Conservation (phyloP, 2,888 invertebrate genomes). For the Tinea semifulvella region DNA sequence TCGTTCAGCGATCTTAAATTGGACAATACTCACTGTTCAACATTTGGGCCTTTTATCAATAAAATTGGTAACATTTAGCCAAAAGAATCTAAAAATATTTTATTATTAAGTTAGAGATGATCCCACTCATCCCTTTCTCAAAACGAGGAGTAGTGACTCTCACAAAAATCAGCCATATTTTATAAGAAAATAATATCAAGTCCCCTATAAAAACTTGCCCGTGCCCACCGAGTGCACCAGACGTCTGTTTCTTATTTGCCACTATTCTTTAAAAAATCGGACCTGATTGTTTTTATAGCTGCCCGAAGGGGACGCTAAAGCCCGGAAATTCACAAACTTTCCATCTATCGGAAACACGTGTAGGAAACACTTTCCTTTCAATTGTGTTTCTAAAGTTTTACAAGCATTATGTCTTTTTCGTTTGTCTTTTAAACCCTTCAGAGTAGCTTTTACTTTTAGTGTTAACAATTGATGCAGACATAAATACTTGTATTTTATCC, state of each 20-base stretch:
- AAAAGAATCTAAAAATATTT: no score
- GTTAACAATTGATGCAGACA: no score
- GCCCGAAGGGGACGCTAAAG: slow-evolving; percentile 24
- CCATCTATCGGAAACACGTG: slow-evolving; percentile 47
- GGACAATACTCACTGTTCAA: no score
- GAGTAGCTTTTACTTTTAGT: no score
- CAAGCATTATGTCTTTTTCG: no score
- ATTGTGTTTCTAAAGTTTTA: no score
- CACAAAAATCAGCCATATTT: slow-evolving; percentile 2
- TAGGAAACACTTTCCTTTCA: slow-evolving; percentile 24
- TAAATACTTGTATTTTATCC: no score
- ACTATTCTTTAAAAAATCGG: slow-evolving; percentile 31
- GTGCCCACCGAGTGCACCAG: slow-evolving; percentile 18
- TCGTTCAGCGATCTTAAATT: no score
- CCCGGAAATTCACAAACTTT: slow-evolving; percentile 34
- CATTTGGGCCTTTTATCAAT: no score
- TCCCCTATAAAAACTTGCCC: slow-evolving; percentile 9
- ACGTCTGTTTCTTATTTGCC: slow-evolving; percentile 58
- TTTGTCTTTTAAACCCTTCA: no score
- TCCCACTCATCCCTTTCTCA: neutral
- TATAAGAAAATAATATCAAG: slow-evolving; percentile 2
- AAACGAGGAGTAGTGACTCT: neutral
- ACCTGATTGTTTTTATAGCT: slow-evolving; percentile 60
- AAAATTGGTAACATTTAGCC: no score
- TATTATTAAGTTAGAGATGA: no score